These are phyloP conservation scores for Polyploca ridens DNA, from an alignment of 2,888 invertebrate species.

Conservation along the genomic window DNA sequence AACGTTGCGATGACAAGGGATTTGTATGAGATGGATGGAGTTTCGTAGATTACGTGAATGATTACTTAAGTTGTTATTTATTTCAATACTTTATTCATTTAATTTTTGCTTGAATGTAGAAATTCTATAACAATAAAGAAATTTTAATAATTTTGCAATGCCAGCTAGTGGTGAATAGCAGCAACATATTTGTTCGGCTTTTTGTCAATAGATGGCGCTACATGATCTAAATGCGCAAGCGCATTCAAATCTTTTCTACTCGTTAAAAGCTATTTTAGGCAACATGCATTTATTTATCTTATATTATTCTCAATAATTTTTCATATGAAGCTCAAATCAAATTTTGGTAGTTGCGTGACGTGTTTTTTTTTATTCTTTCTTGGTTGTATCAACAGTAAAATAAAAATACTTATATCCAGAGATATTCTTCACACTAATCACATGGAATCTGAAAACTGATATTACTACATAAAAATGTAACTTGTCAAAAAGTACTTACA, in stretches of 20 bases:
- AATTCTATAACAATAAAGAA: slow-evolving; percentile 3
- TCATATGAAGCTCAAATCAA: no score
- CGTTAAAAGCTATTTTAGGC: no score
- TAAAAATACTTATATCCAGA: no score
- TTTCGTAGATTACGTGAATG: neutral
- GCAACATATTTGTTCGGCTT: slow-evolving; percentile 23
- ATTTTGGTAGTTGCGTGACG: no score
- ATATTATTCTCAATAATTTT: no score
- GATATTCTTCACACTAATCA: no score
- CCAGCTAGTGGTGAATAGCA: slow-evolving; percentile 60
- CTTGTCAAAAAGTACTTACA: no score
- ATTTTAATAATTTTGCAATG: slow-evolving; percentile 16
- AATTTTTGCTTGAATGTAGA: neutral
- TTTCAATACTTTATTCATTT: slow-evolving; percentile 15
- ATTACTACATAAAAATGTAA: no score
- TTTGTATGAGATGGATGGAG: slow-evolving; percentile 53
- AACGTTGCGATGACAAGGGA: slow-evolving; percentile 56
- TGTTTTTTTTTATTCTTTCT: no score
- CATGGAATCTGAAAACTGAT: no score
- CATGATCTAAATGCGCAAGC: slow-evolving; percentile 48
- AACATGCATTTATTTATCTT: no score
- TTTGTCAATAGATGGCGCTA: slow-evolving; percentile 57
- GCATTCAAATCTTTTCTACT: neutral
- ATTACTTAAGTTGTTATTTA: neutral
- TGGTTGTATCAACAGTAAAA: no score